These are phyloP conservation scores for Cryptus armator DNA, from an alignment of 2,888 invertebrate species.

Conservation along the genomic window DNA sequence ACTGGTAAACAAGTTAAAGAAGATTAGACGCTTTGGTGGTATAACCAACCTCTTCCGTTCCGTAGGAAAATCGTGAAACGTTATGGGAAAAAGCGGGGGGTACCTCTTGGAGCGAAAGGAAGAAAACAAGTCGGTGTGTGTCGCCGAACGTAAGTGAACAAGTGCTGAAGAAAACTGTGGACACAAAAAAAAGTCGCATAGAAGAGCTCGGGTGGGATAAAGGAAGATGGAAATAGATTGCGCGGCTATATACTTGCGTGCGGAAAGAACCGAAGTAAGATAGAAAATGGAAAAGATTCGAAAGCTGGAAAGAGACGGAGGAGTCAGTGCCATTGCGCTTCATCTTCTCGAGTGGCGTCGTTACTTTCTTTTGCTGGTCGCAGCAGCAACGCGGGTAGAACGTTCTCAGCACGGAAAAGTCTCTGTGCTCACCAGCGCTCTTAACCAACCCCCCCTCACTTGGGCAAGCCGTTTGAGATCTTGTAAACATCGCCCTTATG, in stretches of 20 bases:
- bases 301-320: conserved; percentile 59
- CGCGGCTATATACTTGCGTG: conserved; percentile 14
- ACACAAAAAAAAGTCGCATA: conserved; percentile 39
- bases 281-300: conserved; percentile 53
- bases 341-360: conserved; percentile 82
- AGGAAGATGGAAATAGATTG: conserved; percentile 48
- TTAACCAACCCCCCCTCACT: conserved; percentile 28
- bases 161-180: conserved; percentile 38
- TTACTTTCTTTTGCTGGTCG: conserved; percentile 78
- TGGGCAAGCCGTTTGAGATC: conserved; percentile 69
- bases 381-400: conserved; percentile 46
- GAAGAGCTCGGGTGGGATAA: conserved; percentile 49
- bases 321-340: conserved; percentile 76
- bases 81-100: conserved; percentile 35
- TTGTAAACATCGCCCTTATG: conserved; percentile 78
- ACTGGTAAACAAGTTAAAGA: conserved; percentile 81
- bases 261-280: conserved; percentile 47
- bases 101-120: conserved; percentile 49
- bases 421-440: conserved; percentile 38
- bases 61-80: conserved; percentile 53
- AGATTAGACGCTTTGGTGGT: conserved; percentile 76
- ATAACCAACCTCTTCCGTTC: conserved; percentile 49
- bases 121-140: conserved; percentile 57
- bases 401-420: conserved; percentile 52
- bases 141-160: conserved; percentile 53